A percentile compares a stretch with the other conserved stretches of the same genome.
Evolutionary conservation across 2,113 vertebrate genomes (phyloP).

Genomic region (Ageneiosus marmoratus): DNA sequence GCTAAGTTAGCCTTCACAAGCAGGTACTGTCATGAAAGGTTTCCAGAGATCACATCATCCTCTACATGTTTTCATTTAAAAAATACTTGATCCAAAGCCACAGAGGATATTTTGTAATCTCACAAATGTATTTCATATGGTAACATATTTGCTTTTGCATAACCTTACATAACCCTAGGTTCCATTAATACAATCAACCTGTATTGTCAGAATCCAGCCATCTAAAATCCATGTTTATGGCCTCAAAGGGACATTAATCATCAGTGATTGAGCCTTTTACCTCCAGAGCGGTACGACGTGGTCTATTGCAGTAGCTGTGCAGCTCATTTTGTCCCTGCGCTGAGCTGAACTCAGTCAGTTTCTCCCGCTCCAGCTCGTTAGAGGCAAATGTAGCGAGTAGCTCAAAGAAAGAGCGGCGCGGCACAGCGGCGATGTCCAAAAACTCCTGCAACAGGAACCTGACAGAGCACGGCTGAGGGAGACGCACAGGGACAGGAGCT

Average conservation of each 20-base stretch:
- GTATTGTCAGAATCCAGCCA: neutral
- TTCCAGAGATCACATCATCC: too few relatives aligned
- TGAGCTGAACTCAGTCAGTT: constrained; percentile 87
- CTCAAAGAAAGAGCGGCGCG: constrained; percentile 91
- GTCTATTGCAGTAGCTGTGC: constrained; percentile 83
- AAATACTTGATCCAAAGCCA: too few relatives aligned
- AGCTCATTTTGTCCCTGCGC: constrained; percentile 84
- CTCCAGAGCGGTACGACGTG: constrained; percentile 86
- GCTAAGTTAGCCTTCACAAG: too few relatives aligned
- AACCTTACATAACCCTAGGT: too few relatives aligned
- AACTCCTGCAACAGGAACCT: constrained; percentile 76
- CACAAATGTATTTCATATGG: too few relatives aligned
- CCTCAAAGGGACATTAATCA: neutral
- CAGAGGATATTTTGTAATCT: too few relatives aligned
- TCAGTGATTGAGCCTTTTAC: constrained; percentile 52
- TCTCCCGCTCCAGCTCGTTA: constrained; percentile 80
- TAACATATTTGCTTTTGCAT: too few relatives aligned
- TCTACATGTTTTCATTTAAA: too few relatives aligned
- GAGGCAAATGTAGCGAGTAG: constrained; percentile 79
- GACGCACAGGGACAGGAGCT: constrained; percentile 65
- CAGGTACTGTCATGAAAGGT: too few relatives aligned
- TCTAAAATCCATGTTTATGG: neutral
- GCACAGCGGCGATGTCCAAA: constrained; percentile 85
- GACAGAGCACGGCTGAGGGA: constrained; percentile 83
- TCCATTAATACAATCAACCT: too few relatives aligned